Percentiles rank a stretch among this genome's conserved stretches.
These are phyloP conservation scores for Vultur gryphus DNA, from an alignment of 2,797 vertebrate genomes.

Conservation along the genomic window DNA sequence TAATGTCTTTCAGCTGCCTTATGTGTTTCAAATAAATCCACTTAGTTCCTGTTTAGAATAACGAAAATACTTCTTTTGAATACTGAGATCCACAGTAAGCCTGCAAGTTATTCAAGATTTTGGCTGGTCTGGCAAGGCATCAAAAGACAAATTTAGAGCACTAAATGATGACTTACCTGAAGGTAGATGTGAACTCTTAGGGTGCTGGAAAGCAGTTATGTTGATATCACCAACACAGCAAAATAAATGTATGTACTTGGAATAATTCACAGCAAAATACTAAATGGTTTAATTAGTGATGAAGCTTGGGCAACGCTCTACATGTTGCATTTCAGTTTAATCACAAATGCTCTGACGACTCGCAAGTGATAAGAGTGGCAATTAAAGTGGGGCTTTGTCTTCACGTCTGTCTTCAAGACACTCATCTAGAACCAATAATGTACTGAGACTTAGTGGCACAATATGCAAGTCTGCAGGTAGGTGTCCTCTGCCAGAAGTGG, in stretches of 20 bases:
- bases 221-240: not conserved
- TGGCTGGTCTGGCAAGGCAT: not conserved
- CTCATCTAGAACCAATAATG: not conserved
- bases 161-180: not conserved
- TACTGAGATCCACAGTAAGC: not conserved
- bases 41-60: not conserved
- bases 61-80: not conserved
- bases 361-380: rapidly evolving
- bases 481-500: not conserved
- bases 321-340: not conserved
- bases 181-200: not conserved
- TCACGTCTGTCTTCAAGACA: not conserved
- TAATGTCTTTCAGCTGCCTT: not conserved
- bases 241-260: not conserved
- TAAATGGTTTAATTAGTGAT: not conserved
- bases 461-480: not conserved
- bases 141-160: not conserved
- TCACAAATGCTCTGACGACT: not conserved
- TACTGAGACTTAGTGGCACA: not conserved
- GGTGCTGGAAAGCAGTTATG: not conserved
- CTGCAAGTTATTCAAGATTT: not conserved
- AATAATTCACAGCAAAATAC: not conserved
- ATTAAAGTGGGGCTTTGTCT: not conserved
- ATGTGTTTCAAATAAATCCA: not conserved
- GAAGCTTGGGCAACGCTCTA: not conserved